Evolutionary conservation across 2,888 invertebrate species (phyloP).

Genomic region (Hypsopygia costalis): DNA sequence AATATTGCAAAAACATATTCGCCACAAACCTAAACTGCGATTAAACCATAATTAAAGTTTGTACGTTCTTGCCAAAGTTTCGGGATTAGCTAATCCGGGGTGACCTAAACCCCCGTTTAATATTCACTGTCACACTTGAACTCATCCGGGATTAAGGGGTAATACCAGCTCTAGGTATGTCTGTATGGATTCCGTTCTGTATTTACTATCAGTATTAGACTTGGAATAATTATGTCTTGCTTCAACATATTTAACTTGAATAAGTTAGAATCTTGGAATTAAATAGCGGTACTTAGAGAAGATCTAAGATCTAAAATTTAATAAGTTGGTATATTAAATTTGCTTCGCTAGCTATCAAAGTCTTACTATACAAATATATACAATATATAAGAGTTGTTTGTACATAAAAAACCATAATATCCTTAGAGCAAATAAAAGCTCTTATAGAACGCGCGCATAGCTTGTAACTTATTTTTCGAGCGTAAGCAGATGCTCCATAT

Average conservation of each 20-base stretch:
- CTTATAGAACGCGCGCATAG: too few relatives aligned
- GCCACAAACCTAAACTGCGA: constrained; percentile 29
- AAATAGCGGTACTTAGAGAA: not conserved
- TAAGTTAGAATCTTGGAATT: constrained; percentile 2
- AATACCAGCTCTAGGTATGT: constrained; percentile 36
- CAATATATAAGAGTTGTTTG: too few relatives aligned
- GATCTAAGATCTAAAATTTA: too few relatives aligned
- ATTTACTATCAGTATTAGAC: constrained; percentile 46
- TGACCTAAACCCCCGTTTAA: constrained; percentile 61
- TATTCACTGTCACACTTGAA: constrained; percentile 66
- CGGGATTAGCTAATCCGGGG: constrained; percentile 51
- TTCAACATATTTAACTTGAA: constrained; percentile 5
- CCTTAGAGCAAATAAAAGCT: too few relatives aligned
- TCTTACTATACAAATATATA: too few relatives aligned
- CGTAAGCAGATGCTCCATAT: too few relatives aligned
- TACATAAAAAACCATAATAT: too few relatives aligned
- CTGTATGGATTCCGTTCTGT: constrained; percentile 8
- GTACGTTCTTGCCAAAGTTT: constrained; percentile 50
- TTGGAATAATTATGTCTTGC: constrained; percentile 27
- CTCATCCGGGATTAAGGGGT: constrained; percentile 54
- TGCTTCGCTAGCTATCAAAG: too few relatives aligned
- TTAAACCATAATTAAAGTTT: constrained; percentile 53
- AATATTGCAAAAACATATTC: constrained; percentile 32
- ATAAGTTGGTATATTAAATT: too few relatives aligned
- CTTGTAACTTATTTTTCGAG: too few relatives aligned